phyloP scores from a whole-genome alignment of 2,888 invertebrate species.

The Zaprionus obscuricornis region DNA sequence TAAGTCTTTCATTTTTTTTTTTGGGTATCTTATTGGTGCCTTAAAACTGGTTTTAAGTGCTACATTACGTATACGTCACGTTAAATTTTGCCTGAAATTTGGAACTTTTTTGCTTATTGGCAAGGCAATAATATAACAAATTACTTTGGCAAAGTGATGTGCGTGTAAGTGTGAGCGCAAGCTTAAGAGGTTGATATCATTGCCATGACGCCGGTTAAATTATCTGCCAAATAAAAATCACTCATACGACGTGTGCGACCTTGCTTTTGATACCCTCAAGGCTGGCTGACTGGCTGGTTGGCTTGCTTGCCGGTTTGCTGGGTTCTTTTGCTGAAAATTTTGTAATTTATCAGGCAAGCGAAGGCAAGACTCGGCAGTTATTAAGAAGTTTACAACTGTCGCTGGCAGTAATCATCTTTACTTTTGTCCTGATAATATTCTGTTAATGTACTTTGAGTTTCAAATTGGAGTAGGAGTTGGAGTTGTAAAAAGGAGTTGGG shows the following conservation, averaged over 20 bases:
- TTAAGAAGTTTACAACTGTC: slow-evolving; percentile 73
- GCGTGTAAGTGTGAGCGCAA: neutral
- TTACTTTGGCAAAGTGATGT: slow-evolving; percentile 48
- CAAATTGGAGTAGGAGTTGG: neutral
- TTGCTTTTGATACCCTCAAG: slow-evolving; percentile 14
- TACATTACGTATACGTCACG: slow-evolving; percentile 33
- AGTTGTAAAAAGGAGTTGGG: slow-evolving; percentile 10
- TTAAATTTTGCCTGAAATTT: slow-evolving; percentile 9
- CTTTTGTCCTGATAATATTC: slow-evolving; percentile 55
- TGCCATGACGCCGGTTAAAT: slow-evolving; percentile 74
- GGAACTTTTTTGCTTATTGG: slow-evolving; percentile 30
- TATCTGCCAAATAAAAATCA: slow-evolving; percentile 76
- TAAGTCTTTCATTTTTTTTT: neutral
- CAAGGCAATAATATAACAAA: slow-evolving; percentile 60
- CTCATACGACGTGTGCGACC: slow-evolving; percentile 65
- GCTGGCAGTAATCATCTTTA: slow-evolving; percentile 72
- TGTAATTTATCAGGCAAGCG: slow-evolving; percentile 61
- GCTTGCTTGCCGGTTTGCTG: neutral
- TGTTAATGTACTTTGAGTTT: slow-evolving; percentile 59
- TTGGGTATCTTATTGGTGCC: no score
- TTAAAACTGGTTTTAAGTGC: slow-evolving; percentile 10
- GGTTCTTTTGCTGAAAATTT: slow-evolving; percentile 28
- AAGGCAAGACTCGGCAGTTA: slow-evolving; percentile 51
- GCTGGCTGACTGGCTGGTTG: neutral
- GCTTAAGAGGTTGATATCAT: slow-evolving; percentile 28